A percentile compares a stretch with the other conserved stretches of the same genome.
Conservation (phyloP, 2,888 invertebrate genomes). For the Opisthograptis luteolata region DNA sequence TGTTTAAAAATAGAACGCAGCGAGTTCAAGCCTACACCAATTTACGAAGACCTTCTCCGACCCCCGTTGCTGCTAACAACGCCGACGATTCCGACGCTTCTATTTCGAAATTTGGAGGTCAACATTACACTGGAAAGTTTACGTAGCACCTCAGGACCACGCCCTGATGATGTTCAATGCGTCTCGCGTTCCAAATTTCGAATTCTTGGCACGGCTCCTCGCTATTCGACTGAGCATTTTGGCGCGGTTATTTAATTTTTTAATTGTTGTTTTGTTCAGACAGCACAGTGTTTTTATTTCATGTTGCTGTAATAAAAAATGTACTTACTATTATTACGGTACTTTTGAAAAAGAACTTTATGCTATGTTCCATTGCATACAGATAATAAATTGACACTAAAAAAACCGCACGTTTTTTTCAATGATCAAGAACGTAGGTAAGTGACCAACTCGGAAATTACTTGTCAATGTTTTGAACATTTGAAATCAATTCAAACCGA, state of each 20-base stretch:
- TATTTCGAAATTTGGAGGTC: conserved; percentile 41
- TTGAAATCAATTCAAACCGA: no score
- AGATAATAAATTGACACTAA: no score
- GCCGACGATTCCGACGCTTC: conserved; percentile 12
- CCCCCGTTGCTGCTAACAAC: conserved; percentile 7
- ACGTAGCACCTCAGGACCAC: conserved; percentile 54
- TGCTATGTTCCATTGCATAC: no score
- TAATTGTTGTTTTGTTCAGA: conserved; percentile 5
- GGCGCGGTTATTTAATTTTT: conserved; percentile 19
- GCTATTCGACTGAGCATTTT: conserved; percentile 24
- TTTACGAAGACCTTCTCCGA: conserved; percentile 13
- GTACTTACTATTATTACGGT: no score
- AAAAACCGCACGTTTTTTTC: no score
- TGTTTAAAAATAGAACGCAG: conserved; percentile 69
- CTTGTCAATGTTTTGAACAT: no score
- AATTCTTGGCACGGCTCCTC: conserved; percentile 57
- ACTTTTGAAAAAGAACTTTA: no score
- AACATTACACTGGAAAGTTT: conserved; percentile 38
- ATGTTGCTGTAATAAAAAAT: no score
- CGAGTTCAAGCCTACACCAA: conserved; percentile 24
- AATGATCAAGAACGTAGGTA: no score
- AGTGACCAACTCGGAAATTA: no score
- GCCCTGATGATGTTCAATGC: conserved; percentile 60
- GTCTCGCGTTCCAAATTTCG: conserved; percentile 54
- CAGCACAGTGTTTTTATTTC: conserved; percentile 11